A percentile compares a stretch with the other conserved stretches of the same genome.
These are phyloP conservation scores for Oryctolagus cuniculus DNA, from an alignment of 2,113 vertebrate species.

Conservation along the genomic window mOryCun1.1 NC_091453.1:112267001-112267500, in stretches of 20 bases:
- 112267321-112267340: constrained; percentile 14
- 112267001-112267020: too few relatives aligned
- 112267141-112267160: constrained; percentile 48
- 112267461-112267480: not conserved
- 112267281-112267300: constrained; percentile 15
- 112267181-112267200: constrained; percentile 9
- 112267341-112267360: not conserved
- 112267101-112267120: not conserved
- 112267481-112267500: not conserved
- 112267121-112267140: constrained; percentile 16
- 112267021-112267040: not conserved
- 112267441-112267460: not conserved
- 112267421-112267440: not conserved
- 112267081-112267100: constrained; percentile 50
- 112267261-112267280: constrained; percentile 44
- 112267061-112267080: constrained; percentile 58
- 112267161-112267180: constrained; percentile 48
- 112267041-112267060: constrained; percentile 43
- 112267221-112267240: constrained; percentile 26
- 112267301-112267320: constrained; percentile 28
- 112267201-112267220: constrained; percentile 44
- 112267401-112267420: not conserved
- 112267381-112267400: constrained; percentile 6
- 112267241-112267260: not conserved
- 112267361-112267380: constrained; percentile 21